Conservation (phyloP, 2,888 invertebrate species). For the Eilema griseolum region DNA sequence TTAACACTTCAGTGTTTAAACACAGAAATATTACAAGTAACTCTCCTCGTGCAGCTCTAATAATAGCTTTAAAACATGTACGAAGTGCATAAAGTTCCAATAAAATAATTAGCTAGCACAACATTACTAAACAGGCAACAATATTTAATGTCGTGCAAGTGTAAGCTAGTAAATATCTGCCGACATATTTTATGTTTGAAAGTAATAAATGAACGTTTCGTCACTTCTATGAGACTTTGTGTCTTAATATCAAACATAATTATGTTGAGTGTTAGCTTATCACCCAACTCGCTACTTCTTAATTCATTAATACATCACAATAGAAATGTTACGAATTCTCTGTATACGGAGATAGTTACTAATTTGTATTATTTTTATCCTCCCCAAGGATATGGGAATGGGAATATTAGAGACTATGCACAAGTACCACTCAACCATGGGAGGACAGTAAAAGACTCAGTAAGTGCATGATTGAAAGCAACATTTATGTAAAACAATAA, state of each 20-base stretch:
- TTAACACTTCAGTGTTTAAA: no score
- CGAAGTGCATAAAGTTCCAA: neutral
- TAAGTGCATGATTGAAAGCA: no score
- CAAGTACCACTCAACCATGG: no score
- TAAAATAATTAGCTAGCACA: conserved; percentile 14
- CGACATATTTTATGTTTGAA: conserved; percentile 56
- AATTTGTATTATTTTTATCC: no score
- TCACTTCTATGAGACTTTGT: conserved; percentile 29
- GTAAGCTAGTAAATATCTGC: conserved; percentile 59
- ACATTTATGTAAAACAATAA: no score
- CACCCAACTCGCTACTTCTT: neutral
- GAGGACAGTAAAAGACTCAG: no score
- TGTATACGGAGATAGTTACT: neutral
- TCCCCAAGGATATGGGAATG: no score
- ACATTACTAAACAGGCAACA: conserved; percentile 30
- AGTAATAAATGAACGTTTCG: conserved; percentile 55
- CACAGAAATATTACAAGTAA: neutral
- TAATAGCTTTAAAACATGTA: neutral
- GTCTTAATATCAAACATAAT: no score
- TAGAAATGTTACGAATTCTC: neutral
- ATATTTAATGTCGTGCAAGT: conserved; percentile 48
- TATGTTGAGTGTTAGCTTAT: neutral
- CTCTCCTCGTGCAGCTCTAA: neutral
- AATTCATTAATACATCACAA: neutral
- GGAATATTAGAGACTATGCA: no score